These are phyloP conservation scores for Notodonta dromedarius DNA, from an alignment of 2,888 invertebrate genomes.

Conservation along the genomic window DNA sequence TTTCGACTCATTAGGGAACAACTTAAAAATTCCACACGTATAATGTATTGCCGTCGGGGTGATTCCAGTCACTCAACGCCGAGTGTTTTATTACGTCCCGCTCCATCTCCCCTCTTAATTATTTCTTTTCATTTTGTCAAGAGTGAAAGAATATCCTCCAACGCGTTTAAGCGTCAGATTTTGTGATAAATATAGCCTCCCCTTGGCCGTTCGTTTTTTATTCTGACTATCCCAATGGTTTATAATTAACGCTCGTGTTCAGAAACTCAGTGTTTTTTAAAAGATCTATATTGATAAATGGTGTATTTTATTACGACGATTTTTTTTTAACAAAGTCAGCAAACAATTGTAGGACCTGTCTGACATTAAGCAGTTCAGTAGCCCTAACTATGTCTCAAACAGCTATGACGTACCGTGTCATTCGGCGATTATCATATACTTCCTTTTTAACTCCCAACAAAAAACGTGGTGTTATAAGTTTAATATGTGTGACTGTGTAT, in stretches of 20 bases:
- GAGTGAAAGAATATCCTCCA: conserved; percentile 57
- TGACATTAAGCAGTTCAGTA: no score
- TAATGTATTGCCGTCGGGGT: conserved; percentile 50
- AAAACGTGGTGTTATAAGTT: no score
- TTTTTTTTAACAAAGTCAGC: no score
- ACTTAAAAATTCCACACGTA: conserved; percentile 53
- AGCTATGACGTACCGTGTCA: no score
- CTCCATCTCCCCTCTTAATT: conserved; percentile 76
- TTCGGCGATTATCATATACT: no score
- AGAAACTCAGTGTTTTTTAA: conserved; percentile 14
- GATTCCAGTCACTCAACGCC: conserved; percentile 69
- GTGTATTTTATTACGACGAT: not conserved
- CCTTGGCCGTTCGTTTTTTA: conserved; percentile 52
- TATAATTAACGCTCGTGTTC: conserved; percentile 28
- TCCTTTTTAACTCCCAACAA: no score
- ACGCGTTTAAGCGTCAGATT: conserved; percentile 74
- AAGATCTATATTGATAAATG: not conserved
- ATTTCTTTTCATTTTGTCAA: conserved; percentile 72
- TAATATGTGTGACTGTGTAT: no score
- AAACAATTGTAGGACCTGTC: no score
- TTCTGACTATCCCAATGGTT: conserved; percentile 41
- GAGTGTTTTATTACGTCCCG: conserved; percentile 77
- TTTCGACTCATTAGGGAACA: conserved; percentile 57
- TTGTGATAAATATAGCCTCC: conserved; percentile 75
- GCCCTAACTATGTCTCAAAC: no score